Evolutionary conservation across 2,113 vertebrate species (phyloP), one percentile per base, ranked within the genome.

Genomic region (Seriola quinqueradiata): DNA sequence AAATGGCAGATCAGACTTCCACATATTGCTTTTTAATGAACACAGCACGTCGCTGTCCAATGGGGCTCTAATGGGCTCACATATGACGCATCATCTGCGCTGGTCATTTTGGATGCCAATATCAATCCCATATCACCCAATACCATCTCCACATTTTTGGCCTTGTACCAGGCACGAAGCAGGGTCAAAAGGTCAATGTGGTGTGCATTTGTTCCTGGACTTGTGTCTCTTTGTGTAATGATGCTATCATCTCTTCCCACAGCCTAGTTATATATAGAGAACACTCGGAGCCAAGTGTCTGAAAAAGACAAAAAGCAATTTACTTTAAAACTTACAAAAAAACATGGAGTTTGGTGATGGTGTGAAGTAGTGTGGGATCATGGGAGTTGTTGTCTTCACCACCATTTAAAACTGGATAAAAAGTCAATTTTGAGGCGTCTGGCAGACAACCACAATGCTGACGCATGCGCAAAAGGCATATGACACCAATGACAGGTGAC

Each of bases 11-110:
- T 83, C 82, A 68, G 82, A 77, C 84, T 63, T 87, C 73, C 92
- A 86, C 87, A 90, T 92, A 93, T 90, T 92, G 89, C 87, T 89
- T 93, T 93, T 92, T 92, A 94, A 93, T 93, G 90, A 93, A 91
- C 88, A 82, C 80, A 76, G 63, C 77, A 11, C 38, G 58, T 9
- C 5, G 55, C 67, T 48, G 69, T 86, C 75, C 82, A 58, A 6
- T 8, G 2, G 52, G 14, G 46, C 78, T 82, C 77, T 86, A 88
- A 93, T 90, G 81, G 78, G 65, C 83, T 87, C 67, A 46, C 46
- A 40, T 77, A 76, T 71, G 82, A 87, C 38, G 50, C 72, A 76
- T 89, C 86, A 86, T 84, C 86, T 81, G 82, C 8, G 32, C 28
- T 16, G 85, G 82, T 77, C 85, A 68, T 85, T 82, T 82, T 73